Percentiles rank a stretch among this genome's conserved stretches.
Evolutionary conservation across 2,888 invertebrate genomes (phyloP).

Genomic region (Cantharis flavilabris): DNA sequence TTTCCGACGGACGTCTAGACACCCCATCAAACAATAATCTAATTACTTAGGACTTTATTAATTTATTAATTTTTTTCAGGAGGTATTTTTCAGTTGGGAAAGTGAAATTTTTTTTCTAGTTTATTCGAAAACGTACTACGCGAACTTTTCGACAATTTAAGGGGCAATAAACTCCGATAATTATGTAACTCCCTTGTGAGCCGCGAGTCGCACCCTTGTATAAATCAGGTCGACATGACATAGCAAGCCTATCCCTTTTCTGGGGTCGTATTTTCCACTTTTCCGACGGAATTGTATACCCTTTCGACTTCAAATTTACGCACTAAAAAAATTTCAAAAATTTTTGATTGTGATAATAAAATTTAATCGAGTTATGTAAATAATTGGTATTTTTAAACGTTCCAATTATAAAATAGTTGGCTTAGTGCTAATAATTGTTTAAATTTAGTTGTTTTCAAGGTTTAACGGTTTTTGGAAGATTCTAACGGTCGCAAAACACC

Average conservation of each 20-base stretch:
- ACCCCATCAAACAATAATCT: background rate
- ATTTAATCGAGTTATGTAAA: background rate
- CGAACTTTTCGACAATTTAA: background rate
- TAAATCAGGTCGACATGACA: constrained; percentile 7
- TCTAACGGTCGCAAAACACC: background rate
- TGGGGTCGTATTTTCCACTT: constrained; percentile 1
- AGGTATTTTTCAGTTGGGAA: background rate
- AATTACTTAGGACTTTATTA: background rate
- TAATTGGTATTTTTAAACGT: background rate
- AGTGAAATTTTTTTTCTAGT: background rate
- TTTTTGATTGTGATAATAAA: background rate
- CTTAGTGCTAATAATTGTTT: background rate
- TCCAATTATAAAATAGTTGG: background rate
- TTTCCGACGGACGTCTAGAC: background rate
- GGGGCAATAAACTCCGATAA: constrained; percentile 9
- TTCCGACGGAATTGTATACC: constrained; percentile 9
- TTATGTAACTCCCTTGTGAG: constrained; percentile 3
- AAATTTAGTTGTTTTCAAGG: background rate
- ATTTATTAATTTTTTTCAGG: background rate
- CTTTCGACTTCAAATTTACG: background rate
- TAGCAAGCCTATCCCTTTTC: constrained; percentile 6
- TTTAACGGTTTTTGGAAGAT: background rate
- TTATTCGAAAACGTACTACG: background rate
- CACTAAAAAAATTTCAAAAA: background rate
- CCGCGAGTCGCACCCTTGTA: constrained; percentile 3